phyloP scores from a whole-genome alignment of 2,797 vertebrate genomes.

The Clarias pachynema region DNA sequence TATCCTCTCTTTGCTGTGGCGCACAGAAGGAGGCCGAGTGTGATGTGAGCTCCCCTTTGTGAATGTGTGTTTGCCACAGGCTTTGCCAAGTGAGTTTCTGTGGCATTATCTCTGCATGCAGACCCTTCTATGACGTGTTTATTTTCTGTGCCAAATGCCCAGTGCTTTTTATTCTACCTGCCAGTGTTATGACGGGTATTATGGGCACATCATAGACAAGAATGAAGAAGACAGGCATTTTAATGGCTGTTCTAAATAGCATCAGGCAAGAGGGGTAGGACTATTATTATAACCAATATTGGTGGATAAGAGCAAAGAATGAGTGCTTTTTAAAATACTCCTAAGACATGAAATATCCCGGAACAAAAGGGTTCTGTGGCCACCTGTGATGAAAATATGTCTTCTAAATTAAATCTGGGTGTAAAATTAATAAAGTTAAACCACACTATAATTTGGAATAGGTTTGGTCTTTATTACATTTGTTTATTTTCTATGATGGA shows the following conservation, averaged over 20 bases:
- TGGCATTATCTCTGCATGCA: constrained; percentile 48
- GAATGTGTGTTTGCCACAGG: constrained; percentile 16
- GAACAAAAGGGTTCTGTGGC: neutral
- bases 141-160: constrained; percentile 46
- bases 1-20: constrained; percentile 25
- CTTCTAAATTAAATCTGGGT: no score
- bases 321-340: neutral
- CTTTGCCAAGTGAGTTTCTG: constrained; percentile 39
- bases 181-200: constrained; percentile 48
- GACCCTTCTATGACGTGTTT: constrained; percentile 43
- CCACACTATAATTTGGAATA: neutral
- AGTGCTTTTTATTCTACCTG: constrained; percentile 15
- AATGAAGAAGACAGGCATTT: constrained; percentile 47
- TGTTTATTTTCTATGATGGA: neutral
- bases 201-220: constrained; percentile 51
- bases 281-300: constrained; percentile 45
- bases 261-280: constrained; percentile 34
- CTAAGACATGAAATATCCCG: neutral
- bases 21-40: constrained; percentile 15
- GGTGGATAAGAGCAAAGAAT: constrained; percentile 11
- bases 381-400: neutral
- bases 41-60: constrained; percentile 35
- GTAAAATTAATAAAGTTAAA: neutral
- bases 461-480: neutral
- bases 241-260: constrained; percentile 44